phyloP scores from a whole-genome alignment of 2,113 vertebrate genomes.

The Zootoca vivipara region DNA sequence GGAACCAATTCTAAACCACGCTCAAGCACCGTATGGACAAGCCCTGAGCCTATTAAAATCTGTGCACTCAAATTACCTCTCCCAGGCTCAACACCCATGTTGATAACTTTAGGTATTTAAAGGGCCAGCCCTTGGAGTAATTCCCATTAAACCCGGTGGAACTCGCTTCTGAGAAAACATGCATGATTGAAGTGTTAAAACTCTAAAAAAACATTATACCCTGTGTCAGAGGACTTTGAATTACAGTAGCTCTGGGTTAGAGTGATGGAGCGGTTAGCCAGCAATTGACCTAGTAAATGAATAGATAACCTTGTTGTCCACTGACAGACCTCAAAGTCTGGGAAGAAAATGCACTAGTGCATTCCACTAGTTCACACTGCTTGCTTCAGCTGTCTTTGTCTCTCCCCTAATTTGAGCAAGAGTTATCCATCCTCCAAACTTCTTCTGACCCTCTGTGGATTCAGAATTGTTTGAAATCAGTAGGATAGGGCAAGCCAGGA shows the following conservation, averaged over 20 bases:
- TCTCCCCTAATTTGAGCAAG: background rate
- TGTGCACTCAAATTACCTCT: too few species aligned
- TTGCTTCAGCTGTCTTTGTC: background rate
- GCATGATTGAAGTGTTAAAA: background rate
- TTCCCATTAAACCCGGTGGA: too few species aligned
- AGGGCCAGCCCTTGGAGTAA: too few species aligned
- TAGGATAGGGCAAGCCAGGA: background rate
- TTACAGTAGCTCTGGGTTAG: background rate
- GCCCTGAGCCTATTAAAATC: too few species aligned
- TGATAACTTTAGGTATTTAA: too few species aligned
- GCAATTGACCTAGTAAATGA: background rate
- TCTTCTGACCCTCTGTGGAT: background rate
- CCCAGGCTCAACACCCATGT: too few species aligned
- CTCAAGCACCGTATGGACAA: too few species aligned
- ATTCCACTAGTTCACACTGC: background rate
- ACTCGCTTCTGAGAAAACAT: too few species aligned
- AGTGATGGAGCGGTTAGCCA: background rate
- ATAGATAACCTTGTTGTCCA: background rate
- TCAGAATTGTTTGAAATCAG: conserved; percentile 36
- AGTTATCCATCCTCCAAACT: rapidly evolving
- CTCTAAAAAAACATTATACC: background rate
- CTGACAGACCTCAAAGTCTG: background rate
- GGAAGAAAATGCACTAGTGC: background rate
- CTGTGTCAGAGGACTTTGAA: background rate
- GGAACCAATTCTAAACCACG: too few species aligned